Evolutionary conservation across 2,888 invertebrate species (phyloP).

Genomic region (Theretra japonica): DNA sequence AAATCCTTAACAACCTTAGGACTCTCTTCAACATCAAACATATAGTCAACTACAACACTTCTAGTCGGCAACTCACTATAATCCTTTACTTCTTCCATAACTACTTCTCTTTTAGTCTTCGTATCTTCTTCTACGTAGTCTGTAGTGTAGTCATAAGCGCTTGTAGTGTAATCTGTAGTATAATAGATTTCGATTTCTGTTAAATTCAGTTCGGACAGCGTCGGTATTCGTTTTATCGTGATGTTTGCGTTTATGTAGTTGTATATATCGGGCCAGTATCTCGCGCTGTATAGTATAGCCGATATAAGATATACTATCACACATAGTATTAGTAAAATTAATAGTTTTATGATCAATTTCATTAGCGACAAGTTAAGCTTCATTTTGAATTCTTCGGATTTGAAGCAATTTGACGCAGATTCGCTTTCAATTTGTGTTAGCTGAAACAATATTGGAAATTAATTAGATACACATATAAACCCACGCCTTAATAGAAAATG

Average conservation of each 20-base stretch:
- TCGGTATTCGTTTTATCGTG: conserved; percentile 73
- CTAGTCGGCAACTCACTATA: conserved; percentile 53
- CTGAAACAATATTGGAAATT: neutral
- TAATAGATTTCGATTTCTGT: conserved; percentile 57
- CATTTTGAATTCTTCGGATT: conserved; percentile 48
- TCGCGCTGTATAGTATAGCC: conserved; percentile 64
- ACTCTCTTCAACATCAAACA: conserved; percentile 52
- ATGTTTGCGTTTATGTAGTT: conserved; percentile 74
- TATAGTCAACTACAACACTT: conserved; percentile 59
- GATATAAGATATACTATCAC: conserved; percentile 67
- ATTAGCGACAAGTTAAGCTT: conserved; percentile 58
- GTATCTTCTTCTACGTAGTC: conserved; percentile 42
- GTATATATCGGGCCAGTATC: conserved; percentile 75
- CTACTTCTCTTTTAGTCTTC: conserved; percentile 31
- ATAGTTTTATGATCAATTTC: conserved; percentile 61
- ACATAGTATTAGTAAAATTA: conserved; percentile 66
- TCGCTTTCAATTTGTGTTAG: neutral
- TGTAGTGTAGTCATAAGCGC: conserved; percentile 51
- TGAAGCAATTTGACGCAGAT: neutral
- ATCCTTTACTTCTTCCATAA: conserved; percentile 42
- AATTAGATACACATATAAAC: neutral
- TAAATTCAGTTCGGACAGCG: conserved; percentile 67
- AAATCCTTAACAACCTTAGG: conserved; percentile 56
- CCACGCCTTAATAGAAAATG: too few species aligned
- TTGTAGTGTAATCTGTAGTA: conserved; percentile 61